Percentiles rank a stretch among this genome's conserved stretches.
These are phyloP conservation scores for Mechanitis messenoides DNA, from an alignment of 2,888 invertebrate genomes.

Conservation along the genomic window DNA sequence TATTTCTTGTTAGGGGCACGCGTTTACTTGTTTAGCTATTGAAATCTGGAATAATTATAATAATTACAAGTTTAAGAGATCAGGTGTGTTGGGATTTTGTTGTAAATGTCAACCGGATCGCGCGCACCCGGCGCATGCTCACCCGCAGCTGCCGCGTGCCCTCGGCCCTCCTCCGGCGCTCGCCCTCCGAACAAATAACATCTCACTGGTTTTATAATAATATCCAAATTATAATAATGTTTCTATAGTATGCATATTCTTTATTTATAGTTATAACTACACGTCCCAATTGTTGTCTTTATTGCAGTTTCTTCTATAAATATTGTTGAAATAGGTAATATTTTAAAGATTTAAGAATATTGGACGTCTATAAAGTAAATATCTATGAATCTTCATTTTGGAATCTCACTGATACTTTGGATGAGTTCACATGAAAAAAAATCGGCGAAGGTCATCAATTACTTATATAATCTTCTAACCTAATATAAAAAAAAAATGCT, in stretches of 20 bases:
- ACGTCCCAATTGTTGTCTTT: neutral
- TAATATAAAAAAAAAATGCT: too few species aligned
- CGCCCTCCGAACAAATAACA: slow-evolving; percentile 63
- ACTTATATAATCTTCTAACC: too few species aligned
- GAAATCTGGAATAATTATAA: slow-evolving; percentile 34
- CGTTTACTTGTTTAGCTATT: slow-evolving; percentile 20
- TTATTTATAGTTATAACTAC: slow-evolving; percentile 2
- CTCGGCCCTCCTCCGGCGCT: slow-evolving; percentile 42
- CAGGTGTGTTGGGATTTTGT: slow-evolving; percentile 70
- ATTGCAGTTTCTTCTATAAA: too few species aligned
- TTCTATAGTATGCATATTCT: slow-evolving; percentile 13
- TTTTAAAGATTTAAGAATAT: too few species aligned
- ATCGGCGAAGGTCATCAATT: too few species aligned
- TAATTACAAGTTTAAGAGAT: slow-evolving; percentile 65
- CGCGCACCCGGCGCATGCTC: slow-evolving; percentile 56
- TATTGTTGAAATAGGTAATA: too few species aligned
- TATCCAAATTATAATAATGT: slow-evolving; percentile 40
- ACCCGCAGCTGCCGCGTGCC: slow-evolving; percentile 60
- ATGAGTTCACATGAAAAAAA: too few species aligned
- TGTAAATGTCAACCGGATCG: slow-evolving; percentile 63
- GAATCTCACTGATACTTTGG: too few species aligned
- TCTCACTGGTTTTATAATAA: slow-evolving; percentile 46
- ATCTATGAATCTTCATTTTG: too few species aligned
- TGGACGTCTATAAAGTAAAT: too few species aligned
- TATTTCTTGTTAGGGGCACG: slow-evolving; percentile 16